Evolutionary conservation across 2,888 invertebrate genomes (phyloP).

Genomic region (Mongoloraphidia duomilia): DNA sequence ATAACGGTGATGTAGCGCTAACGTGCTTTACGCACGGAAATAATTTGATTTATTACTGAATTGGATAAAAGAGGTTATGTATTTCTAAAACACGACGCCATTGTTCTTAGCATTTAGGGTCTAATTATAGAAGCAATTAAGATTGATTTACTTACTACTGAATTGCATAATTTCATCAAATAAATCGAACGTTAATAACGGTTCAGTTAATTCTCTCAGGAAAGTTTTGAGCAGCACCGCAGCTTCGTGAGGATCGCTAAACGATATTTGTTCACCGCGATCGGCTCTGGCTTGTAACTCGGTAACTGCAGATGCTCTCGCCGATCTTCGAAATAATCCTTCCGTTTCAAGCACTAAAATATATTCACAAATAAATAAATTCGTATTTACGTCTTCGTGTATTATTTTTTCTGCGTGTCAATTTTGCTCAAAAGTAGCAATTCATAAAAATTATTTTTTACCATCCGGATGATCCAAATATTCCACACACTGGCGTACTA

Average conservation of each 20-base stretch:
- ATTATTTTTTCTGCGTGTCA: too few species aligned
- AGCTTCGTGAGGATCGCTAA: slow-evolving; percentile 79
- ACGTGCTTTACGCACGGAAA: too few species aligned
- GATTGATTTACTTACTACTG: slow-evolving; percentile 51
- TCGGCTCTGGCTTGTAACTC: slow-evolving; percentile 77
- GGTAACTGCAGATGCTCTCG: slow-evolving; percentile 69
- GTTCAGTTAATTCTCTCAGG: slow-evolving; percentile 81
- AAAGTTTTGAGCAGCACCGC: slow-evolving; percentile 93
- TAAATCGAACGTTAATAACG: slow-evolving; percentile 81
- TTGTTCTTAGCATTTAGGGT: too few species aligned
- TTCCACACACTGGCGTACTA: slow-evolving; percentile 81
- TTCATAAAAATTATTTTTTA: slow-evolving; percentile 24
- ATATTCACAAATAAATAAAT: slow-evolving; percentile 1
- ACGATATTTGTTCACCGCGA: slow-evolving; percentile 65
- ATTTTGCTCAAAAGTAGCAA: too few species aligned
- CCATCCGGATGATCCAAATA: slow-evolving; percentile 81
- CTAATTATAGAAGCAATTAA: background rate
- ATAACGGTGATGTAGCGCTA: too few species aligned
- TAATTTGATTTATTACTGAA: too few species aligned
- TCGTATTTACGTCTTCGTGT: too few species aligned
- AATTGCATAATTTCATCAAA: slow-evolving; percentile 88
- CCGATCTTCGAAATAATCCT: slow-evolving; percentile 90
- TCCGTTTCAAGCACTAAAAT: slow-evolving; percentile 77
- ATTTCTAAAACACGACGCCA: too few species aligned
- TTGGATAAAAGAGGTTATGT: too few species aligned